These are phyloP conservation scores for Cryptotermes secundus DNA, from an alignment of 1,140 invertebrate species.

Conservation along the genomic window DNA sequence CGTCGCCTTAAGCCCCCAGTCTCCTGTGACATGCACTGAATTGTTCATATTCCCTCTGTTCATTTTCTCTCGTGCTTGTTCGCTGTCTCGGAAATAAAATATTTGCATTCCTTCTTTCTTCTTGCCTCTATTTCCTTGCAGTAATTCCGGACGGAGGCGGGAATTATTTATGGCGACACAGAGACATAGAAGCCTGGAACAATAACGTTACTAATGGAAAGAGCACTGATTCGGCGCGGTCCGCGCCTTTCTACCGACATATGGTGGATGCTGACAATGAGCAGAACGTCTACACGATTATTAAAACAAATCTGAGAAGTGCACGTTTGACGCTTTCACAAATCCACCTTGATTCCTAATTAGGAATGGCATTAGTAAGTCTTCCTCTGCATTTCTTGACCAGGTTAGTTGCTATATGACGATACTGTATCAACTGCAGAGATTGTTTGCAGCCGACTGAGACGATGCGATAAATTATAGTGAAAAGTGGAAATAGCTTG, in stretches of 20 bases:
- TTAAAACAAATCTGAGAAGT: no score
- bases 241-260: not conserved
- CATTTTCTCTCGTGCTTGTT: slow-evolving; percentile 4
- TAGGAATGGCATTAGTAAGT: no score
- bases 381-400: no score
- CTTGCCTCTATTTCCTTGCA: slow-evolving; percentile 18
- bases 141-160: slow-evolving; percentile 8
- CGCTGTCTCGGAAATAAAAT: slow-evolving; percentile 12
- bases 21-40: slow-evolving; percentile 11
- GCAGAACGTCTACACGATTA: not conserved
- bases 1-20: not conserved
- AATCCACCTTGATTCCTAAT: no score
- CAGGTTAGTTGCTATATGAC: no score
- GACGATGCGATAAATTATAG: no score
- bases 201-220: not conserved
- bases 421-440: no score
- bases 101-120: slow-evolving; percentile 19
- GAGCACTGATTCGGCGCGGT: slow-evolving; percentile 6
- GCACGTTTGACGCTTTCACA: no score
- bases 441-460: no score
- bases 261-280: not conserved
- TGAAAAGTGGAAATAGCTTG: no score
- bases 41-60: slow-evolving; percentile 16
- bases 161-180: not conserved
- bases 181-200: not conserved